Conservation (phyloP, 2,113 vertebrate species). For the Colistium nudipinnis region DNA sequence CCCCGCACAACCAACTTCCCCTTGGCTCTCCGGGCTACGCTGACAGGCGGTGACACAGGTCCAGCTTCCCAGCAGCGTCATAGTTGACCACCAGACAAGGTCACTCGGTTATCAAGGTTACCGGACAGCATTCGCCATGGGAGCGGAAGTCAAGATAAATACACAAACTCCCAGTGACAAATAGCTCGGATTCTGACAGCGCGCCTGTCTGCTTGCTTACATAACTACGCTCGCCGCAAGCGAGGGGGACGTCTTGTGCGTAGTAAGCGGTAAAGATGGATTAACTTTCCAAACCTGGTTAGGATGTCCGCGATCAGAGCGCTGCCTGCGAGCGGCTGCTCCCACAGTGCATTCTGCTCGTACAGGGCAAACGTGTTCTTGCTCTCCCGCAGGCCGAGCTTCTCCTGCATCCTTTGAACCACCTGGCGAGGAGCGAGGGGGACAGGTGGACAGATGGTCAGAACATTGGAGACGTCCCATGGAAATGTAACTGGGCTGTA, state of each 20-base stretch:
- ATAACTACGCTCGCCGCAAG: no score
- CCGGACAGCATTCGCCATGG: constrained; percentile 40
- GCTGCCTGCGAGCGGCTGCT: constrained; percentile 85
- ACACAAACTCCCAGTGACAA: constrained; percentile 38
- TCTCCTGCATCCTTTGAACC: constrained; percentile 88
- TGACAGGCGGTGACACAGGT: constrained; percentile 43
- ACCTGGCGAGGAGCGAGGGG: constrained; percentile 77
- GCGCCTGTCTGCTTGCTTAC: constrained; percentile 21
- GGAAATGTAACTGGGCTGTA: not conserved
- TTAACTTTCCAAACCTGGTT: constrained; percentile 92
- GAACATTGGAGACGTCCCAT: not conserved
- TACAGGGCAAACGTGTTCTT: constrained; percentile 91
- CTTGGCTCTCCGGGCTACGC: constrained; percentile 37
- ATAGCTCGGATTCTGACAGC: constrained; percentile 42
- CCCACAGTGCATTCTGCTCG: constrained; percentile 87
- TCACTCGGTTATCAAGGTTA: constrained; percentile 47
- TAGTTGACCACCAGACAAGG: constrained; percentile 64
- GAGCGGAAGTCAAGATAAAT: constrained; percentile 39
- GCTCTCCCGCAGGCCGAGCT: constrained; percentile 89
- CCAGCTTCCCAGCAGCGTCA: constrained; percentile 57
- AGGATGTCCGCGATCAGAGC: constrained; percentile 92
- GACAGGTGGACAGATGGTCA: not conserved
- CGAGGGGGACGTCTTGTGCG: no score
- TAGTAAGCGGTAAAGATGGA: no score
- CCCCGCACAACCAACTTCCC: constrained; percentile 61